Percentiles rank a stretch among this genome's conserved stretches.
Conservation (phyloP, 1,140 invertebrate species). For the Stegodyphus dumicola region DNA sequence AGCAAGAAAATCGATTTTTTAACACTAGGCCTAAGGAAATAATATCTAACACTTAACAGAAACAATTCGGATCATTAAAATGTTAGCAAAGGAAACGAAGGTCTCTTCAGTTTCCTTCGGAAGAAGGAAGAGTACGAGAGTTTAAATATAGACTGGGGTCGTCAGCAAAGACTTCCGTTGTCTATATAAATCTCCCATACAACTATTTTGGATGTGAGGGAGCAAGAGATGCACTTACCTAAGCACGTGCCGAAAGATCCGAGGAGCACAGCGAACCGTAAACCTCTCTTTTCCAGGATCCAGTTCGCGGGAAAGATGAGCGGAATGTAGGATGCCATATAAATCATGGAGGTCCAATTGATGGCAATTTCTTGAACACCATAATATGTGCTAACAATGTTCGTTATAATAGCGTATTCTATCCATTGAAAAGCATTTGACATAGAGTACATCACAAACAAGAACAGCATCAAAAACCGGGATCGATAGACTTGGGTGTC, state of each 20-base stretch:
- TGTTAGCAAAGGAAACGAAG: too few relatives aligned
- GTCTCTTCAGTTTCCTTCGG: too few relatives aligned
- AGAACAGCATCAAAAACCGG: constrained; percentile 86
- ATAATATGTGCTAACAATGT: constrained; percentile 58
- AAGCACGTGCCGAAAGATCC: constrained; percentile 88
- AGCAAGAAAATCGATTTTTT: too few relatives aligned
- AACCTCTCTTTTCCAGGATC: constrained; percentile 90
- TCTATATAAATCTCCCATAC: too few relatives aligned
- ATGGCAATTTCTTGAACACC: constrained; percentile 71
- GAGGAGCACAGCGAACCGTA: constrained; percentile 85
- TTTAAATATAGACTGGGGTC: too few relatives aligned
- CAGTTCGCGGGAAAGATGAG: constrained; percentile 96
- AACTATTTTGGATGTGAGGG: too few relatives aligned
- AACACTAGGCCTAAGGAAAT: too few relatives aligned
- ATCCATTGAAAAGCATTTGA: constrained; percentile 63
- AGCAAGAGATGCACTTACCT: constrained; percentile 70
- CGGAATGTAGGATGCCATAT: constrained; percentile 96
- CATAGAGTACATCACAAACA: constrained; percentile 92
- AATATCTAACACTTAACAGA: too few relatives aligned
- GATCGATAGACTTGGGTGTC: constrained; percentile 50
- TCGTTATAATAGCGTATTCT: constrained; percentile 62
- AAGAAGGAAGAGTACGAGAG: too few relatives aligned
- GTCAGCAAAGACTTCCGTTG: too few relatives aligned
- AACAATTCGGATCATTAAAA: too few relatives aligned
- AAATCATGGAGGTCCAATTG: constrained; percentile 98